Conservation (phyloP, 2,113 vertebrate species). For the Saccopteryx leptura region DNA sequence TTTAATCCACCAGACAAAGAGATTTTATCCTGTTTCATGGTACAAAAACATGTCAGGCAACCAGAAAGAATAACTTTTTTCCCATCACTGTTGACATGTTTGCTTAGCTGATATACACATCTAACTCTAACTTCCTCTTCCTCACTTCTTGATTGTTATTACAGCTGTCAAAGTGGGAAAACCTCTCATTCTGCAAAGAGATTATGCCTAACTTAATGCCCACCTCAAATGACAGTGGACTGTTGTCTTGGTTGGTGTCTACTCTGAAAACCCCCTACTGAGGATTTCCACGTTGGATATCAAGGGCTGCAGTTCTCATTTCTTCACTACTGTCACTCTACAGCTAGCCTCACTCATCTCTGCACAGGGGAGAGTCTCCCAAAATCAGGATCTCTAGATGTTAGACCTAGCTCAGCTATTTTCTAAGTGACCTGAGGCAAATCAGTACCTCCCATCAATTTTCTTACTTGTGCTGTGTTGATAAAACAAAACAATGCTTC, state of each 20-base stretch:
- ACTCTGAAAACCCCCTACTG: background rate
- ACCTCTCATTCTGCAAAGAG: background rate
- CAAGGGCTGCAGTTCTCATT: background rate
- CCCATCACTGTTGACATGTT: background rate
- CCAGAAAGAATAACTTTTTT: background rate
- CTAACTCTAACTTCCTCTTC: background rate
- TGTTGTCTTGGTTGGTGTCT: background rate
- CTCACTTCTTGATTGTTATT: background rate
- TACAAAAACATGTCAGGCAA: background rate
- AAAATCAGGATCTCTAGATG: background rate
- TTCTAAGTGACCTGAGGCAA: slow-evolving; percentile 36
- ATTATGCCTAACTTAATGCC: background rate
- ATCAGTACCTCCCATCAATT: background rate
- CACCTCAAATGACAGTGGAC: background rate
- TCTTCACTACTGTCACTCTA: background rate
- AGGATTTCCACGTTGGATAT: background rate
- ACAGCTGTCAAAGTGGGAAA: background rate
- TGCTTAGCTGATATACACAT: background rate
- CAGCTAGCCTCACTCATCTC: background rate
- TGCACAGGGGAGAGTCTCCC: background rate
- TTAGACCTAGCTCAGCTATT: background rate
- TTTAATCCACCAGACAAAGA: background rate
- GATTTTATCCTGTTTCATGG: background rate
- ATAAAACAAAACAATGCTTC: slow-evolving; percentile 38
- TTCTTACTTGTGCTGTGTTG: slow-evolving; percentile 36